These are phyloP conservation scores for Verasper variegatus DNA, from an alignment of 2,113 vertebrate species.

Conservation along the genomic window DNA sequence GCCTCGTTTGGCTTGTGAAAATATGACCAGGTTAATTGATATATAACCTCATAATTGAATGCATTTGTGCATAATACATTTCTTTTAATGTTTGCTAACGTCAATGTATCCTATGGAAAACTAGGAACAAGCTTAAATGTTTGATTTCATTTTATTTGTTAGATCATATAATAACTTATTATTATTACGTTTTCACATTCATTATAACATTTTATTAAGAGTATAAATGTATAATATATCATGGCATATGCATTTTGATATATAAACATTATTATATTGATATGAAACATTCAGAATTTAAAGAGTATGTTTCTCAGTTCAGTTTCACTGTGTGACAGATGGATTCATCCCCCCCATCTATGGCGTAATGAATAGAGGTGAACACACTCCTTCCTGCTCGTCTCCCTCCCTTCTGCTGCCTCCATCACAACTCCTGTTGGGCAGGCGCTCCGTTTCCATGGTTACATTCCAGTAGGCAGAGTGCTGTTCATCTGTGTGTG, in stretches of 20 bases:
- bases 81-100: not conserved
- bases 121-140: not conserved
- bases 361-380: slow-evolving; percentile 30
- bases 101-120: too few relatives aligned
- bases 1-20: too few relatives aligned
- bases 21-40: too few relatives aligned
- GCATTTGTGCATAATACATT: too few relatives aligned
- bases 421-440: slow-evolving; percentile 60
- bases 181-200: not conserved
- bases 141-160: too few relatives aligned
- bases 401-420: slow-evolving; percentile 44
- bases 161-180: too few relatives aligned
- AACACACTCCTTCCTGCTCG: slow-evolving; percentile 38
- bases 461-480: slow-evolving; percentile 67
- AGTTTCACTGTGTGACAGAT: slow-evolving; percentile 20
- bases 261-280: not conserved
- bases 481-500: slow-evolving; percentile 33
- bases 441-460: slow-evolving; percentile 76
- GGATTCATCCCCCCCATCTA: slow-evolving; percentile 35
- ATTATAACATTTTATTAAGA: too few relatives aligned
- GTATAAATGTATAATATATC: not conserved
- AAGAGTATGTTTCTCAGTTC: not conserved
- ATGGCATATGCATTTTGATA: not conserved
- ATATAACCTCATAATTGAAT: too few relatives aligned
- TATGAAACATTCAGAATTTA: not conserved